Evolutionary conservation across 2,888 invertebrate genomes (phyloP).

Genomic region (Caenorhabditis sinica): DNA sequence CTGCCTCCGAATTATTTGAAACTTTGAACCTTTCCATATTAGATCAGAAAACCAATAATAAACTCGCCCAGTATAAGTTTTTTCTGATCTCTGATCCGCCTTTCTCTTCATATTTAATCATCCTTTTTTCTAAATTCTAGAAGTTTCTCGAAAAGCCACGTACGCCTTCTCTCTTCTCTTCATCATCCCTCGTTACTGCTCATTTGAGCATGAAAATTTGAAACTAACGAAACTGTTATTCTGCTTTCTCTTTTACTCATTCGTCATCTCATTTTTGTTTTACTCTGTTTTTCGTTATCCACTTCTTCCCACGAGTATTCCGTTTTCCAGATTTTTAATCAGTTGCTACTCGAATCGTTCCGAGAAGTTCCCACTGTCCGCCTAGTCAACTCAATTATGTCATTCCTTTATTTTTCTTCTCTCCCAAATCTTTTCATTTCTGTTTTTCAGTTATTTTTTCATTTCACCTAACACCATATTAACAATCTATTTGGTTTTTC

Average conservation of each 20-base stretch:
- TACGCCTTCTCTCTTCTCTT: not conserved
- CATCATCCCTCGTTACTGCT: conserved; percentile 10
- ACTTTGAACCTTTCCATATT: conserved; percentile 8
- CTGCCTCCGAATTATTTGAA: not conserved
- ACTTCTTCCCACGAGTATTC: conserved; percentile 16
- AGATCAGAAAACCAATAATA: conserved; percentile 15
- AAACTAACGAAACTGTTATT: conserved; percentile 18
- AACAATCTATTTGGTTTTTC: conserved; percentile 5
- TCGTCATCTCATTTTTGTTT: not conserved
- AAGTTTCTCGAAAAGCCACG: conserved; percentile 21
- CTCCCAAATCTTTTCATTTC: conserved; percentile 4
- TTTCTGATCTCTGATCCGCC: conserved; percentile 12
- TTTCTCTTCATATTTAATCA: conserved; percentile 8
- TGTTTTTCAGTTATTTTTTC: not conserved
- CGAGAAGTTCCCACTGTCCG: conserved; percentile 16
- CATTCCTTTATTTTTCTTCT: conserved; percentile 7
- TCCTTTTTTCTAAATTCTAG: conserved; percentile 9
- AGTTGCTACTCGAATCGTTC: conserved; percentile 13
- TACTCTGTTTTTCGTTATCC: conserved; percentile 8
- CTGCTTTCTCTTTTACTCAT: not conserved
- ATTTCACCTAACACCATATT: conserved; percentile 19
- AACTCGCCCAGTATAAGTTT: not conserved
- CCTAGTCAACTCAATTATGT: conserved; percentile 12
- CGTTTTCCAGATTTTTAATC: conserved; percentile 24
- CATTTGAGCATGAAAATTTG: not conserved